Evolutionary conservation across 2,797 vertebrate species (phyloP), one percentile per base, ranked within the genome.

Genomic region (Microctenopoma stevenorrisi): DNA sequence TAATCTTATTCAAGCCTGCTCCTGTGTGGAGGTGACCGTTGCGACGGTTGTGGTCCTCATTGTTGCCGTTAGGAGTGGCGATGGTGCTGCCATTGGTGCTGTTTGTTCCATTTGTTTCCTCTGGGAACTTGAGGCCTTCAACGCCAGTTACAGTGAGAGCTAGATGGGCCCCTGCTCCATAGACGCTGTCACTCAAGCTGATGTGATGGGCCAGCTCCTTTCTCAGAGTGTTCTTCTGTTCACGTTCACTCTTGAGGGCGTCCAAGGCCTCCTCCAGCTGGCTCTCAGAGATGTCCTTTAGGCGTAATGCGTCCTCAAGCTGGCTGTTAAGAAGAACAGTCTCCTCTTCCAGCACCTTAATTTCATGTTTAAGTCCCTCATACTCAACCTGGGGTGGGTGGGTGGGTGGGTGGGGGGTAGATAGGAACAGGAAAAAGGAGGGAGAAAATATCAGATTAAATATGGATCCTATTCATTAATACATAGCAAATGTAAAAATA

Each of bases 361-460:
- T 98, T 90, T 99, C 98, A 70, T 99, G 98, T 79, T 99, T 99
- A 85, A 99, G 92, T 50, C 98, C 97, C 91, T 99, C 98, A 3
- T 98, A 99, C 87, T 99, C 98, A 85, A 99, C 97, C 98, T 99
- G 93, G 63, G 13, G 49, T 22, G 22, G 22, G 22, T 22, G 22
- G 2, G 22, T 22, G 22, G 26, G 16, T 35, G 40, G 18, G 18
- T 18, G 18, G 18, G 22, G 12, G 3, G 30, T 7, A 76, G 88
- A 30, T 9, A 58, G n/a, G 4, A 28, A 11, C 5, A 64, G 12
- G 5, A 54, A 10, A 48, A 35, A 33, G 28, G 8, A 22, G 16
- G 5, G 11, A 28, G 11, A 49, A 16, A 30, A 47, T 0, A 47
- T 14, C 38, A 30, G 4, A 68, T 65, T 50, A 53, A 7, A 59